Base-by-base conservation (phyloP, 2,113 vertebrate species). In the Dromiciops gliroides region DNA sequence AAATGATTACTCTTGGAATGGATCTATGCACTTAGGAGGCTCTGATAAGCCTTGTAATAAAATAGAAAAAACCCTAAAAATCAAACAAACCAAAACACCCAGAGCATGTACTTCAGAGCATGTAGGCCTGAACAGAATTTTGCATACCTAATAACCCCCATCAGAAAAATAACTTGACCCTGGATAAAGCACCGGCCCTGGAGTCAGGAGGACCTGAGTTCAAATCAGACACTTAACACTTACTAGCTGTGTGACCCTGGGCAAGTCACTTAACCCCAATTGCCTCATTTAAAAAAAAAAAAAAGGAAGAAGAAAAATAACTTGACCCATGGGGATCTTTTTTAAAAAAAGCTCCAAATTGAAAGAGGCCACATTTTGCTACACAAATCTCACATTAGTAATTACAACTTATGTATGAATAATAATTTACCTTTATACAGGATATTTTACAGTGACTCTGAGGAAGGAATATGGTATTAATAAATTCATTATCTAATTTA, bases 1-100 rank as follows among this genome's bases (percentile, higher is more conserved):
- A 53, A 95, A 88, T 56, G 60, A 94, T 93, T 91, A 92, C 10
- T 92, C 91, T 93, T 89, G 90, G 89, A 96, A 50, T 6, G 67
- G 23, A 48, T 22, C 89, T 67, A 14, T 56, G 51, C 23, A 48
- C 92, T 52, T 12, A 49, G 89, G 90, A 93, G 89, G 60, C 24
- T 52, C 1, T 37, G 49, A 47, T 51, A 44, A 93, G 91, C 48
- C 37, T 16, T 14, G 31, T 25, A n/a, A 94, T 94, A 10, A 93
- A 94, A 52, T 4, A n/a, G 48, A 90, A 90, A 12, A 50, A 89
- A n/a, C n/a, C n/a, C n/a, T n/a, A n/a, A n/a, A 31, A 10, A 26
- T 1, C 11, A n/a, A 91, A 25, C 26, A 91, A 1, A 52, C 25
- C 49, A 16, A 11, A 89, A 44, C 19, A 9, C 28, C 6, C 0